phyloP scores from a whole-genome alignment of 2,888 invertebrate species.

The Anodontia alba region DNA sequence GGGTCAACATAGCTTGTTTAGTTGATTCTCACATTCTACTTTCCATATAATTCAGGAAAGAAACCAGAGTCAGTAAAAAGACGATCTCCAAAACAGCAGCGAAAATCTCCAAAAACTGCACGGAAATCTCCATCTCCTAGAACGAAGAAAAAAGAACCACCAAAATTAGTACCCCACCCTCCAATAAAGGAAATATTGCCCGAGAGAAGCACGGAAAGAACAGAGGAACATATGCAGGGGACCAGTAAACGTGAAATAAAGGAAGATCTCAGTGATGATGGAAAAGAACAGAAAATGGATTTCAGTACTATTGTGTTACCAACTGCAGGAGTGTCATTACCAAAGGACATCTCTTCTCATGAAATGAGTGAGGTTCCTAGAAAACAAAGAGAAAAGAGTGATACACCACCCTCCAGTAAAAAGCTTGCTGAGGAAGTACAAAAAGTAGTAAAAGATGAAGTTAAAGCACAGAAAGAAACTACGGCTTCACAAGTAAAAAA shows the following conservation, averaged over 20 bases:
- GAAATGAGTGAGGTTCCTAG: constrained; percentile 64
- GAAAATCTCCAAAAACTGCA: constrained; percentile 6
- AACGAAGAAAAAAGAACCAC: constrained; percentile 44
- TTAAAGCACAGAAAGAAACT: constrained; percentile 19
- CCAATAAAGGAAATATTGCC: constrained; percentile 32
- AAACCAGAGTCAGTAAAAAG: constrained; percentile 1
- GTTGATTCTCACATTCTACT: too few relatives aligned
- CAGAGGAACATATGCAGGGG: constrained; percentile 47
- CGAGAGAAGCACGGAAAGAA: constrained; percentile 54
- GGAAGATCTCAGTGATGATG: not conserved
- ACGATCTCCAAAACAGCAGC: constrained; percentile 1
- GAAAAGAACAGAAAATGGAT: constrained; percentile 14
- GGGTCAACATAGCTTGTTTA: too few relatives aligned
- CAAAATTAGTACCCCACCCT: constrained; percentile 22
- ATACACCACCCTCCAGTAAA: constrained; percentile 28
- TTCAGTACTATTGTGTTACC: constrained; percentile 61
- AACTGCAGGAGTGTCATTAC: constrained; percentile 62
- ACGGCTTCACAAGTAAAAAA: not conserved
- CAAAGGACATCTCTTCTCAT: constrained; percentile 67
- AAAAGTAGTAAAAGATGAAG: not conserved
- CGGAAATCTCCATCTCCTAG: constrained; percentile 14
- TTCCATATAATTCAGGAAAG: not conserved
- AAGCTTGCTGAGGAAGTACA: not conserved
- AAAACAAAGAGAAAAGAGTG: constrained; percentile 24
- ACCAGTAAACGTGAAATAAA: not conserved